Evolutionary conservation across 2,888 invertebrate species (phyloP).

Genomic region (Gasteruption jaculator): DNA sequence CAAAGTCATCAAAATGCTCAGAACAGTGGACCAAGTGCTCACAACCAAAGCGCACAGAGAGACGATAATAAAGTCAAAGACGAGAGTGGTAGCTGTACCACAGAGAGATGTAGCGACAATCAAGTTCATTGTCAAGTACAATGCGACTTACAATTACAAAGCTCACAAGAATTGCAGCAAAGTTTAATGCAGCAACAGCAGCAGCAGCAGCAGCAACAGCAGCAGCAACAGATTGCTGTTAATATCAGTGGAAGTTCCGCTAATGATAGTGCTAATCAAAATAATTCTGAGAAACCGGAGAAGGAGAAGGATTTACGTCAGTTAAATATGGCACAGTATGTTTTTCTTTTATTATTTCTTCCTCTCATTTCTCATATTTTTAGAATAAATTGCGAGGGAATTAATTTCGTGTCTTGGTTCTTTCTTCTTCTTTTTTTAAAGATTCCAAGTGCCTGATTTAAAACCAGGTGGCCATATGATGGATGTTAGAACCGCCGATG

Average conservation of each 20-base stretch:
- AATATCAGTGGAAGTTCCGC: conserved; percentile 38
- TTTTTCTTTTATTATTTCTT: conserved; percentile 10
- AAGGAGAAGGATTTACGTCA: conserved; percentile 47
- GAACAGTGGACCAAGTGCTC: conserved; percentile 48
- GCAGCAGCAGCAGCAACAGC: conserved; percentile 49
- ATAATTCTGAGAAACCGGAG: conserved; percentile 38
- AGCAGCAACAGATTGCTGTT: conserved; percentile 40
- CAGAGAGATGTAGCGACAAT: conserved; percentile 46
- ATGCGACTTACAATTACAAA: conserved; percentile 51
- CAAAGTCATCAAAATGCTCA: conserved; percentile 50
- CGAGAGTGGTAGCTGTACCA: conserved; percentile 44
- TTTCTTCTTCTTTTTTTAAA: conserved; percentile 22
- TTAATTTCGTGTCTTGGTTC: not conserved
- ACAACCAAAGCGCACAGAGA: conserved; percentile 39
- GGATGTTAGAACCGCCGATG: conserved; percentile 65
- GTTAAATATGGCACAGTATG: conserved; percentile 48
- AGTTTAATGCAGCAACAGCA: conserved; percentile 55
- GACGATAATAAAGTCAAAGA: conserved; percentile 54
- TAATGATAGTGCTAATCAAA: conserved; percentile 36
- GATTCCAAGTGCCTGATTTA: conserved; percentile 51
- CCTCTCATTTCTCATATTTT: not conserved
- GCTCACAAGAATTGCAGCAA: conserved; percentile 47
- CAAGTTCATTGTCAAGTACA: conserved; percentile 51
- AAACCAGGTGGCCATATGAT: conserved; percentile 55
- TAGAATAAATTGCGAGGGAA: no score